A percentile compares a stretch with the other conserved stretches of the same genome.
Evolutionary conservation across 2,113 vertebrate genomes (phyloP).

Genomic region (Hiodon alosoides): DNA sequence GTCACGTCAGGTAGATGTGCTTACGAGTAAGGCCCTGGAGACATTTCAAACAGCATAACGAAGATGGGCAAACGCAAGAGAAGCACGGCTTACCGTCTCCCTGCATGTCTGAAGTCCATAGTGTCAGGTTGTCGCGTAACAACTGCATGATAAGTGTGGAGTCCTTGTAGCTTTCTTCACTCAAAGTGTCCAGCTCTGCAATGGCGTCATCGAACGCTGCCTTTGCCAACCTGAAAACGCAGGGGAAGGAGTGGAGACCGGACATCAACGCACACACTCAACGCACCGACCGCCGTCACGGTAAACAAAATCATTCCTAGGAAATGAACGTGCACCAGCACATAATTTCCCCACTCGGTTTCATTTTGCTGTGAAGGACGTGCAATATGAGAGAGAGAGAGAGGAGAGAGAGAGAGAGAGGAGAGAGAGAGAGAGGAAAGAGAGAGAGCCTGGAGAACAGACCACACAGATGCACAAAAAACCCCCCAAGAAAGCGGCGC

Average conservation of each 20-base stretch:
- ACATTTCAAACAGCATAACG: background rate
- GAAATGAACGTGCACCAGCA: background rate
- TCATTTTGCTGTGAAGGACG: background rate
- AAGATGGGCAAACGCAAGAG: background rate
- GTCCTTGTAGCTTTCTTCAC: slow-evolving; percentile 99
- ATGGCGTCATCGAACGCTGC: slow-evolving; percentile 97
- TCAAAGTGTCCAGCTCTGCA: slow-evolving; percentile 98
- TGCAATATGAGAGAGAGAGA: background rate
- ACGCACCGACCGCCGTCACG: background rate
- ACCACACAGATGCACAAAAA: too few relatives aligned
- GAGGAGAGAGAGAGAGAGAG: background rate
- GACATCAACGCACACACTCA: background rate
- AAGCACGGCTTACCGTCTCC: slow-evolving; percentile 80
- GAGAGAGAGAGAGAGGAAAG: background rate
- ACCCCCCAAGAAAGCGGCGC: too few relatives aligned
- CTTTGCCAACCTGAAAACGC: slow-evolving; percentile 86
- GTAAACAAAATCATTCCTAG: background rate
- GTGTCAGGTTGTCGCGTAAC: slow-evolving; percentile 99
- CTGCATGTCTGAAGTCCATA: slow-evolving; percentile 99
- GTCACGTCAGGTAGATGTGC: too few relatives aligned
- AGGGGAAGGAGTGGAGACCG: background rate
- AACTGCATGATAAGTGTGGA: slow-evolving; percentile 99
- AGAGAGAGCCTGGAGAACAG: background rate
- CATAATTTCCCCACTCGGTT: background rate
- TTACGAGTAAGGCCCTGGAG: background rate